phyloP scores from a whole-genome alignment of 2,888 invertebrate species.

The Limenitis camilla region DNA sequence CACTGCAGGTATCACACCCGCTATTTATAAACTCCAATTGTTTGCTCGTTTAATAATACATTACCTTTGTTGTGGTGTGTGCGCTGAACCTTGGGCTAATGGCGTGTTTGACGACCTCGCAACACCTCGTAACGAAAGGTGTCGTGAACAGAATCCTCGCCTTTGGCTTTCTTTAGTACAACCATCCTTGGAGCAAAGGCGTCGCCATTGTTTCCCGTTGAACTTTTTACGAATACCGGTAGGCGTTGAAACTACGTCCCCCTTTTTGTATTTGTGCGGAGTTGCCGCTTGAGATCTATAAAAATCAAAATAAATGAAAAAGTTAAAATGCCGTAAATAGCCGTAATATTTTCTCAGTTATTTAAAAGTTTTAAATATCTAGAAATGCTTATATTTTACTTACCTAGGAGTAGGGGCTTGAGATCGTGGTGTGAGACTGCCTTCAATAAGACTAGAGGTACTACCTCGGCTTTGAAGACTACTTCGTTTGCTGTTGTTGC shows the following conservation, averaged over 20 bases:
- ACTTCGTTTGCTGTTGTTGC: conserved; percentile 90
- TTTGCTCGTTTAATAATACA: neutral
- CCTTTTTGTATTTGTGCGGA: conserved; percentile 97
- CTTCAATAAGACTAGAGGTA: conserved; percentile 88
- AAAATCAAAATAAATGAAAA: neutral
- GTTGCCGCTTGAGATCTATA: conserved; percentile 91
- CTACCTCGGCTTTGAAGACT: conserved; percentile 94
- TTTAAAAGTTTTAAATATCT: too few species aligned
- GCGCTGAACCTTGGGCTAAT: conserved; percentile 54
- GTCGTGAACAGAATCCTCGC: conserved; percentile 95
- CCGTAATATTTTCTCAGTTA: too few species aligned
- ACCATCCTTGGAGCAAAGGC: conserved; percentile 95
- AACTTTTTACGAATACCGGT: conserved; percentile 98
- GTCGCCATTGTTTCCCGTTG: conserved; percentile 99
- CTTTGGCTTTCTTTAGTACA: conserved; percentile 96
- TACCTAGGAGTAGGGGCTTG: conserved; percentile 92
- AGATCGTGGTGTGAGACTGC: conserved; percentile 90
- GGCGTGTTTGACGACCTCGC: conserved; percentile 65
- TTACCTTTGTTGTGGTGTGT: conserved; percentile 66
- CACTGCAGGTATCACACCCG: too few species aligned
- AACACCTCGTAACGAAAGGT: conserved; percentile 90
- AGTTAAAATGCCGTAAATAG: neutral
- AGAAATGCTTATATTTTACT: neutral
- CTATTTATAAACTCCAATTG: too few species aligned
- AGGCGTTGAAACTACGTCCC: conserved; percentile 94